Conservation (phyloP, 2,113 vertebrate genomes). For the Mus pahari region DNA sequence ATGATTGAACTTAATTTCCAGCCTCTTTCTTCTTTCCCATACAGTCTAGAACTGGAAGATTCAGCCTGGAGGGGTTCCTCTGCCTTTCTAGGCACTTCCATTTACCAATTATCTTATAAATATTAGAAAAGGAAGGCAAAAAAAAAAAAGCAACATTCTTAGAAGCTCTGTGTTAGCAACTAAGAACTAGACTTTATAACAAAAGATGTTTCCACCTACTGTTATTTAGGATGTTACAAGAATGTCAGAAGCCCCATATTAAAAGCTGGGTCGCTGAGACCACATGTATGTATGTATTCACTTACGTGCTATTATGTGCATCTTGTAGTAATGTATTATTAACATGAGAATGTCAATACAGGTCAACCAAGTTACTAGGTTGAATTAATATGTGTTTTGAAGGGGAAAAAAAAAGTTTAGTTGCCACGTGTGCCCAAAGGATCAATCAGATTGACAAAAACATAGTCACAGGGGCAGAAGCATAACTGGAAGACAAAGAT, state of each 20-base stretch:
- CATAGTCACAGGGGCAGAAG: background rate
- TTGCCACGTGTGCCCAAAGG: background rate
- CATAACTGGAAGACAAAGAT: slow-evolving; percentile 51
- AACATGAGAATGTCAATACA: background rate
- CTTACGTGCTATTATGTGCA: background rate
- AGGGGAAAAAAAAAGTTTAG: background rate
- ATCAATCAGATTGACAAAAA: slow-evolving; percentile 10
- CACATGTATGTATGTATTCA: background rate
- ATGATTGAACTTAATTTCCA: background rate
- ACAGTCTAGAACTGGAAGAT: background rate
- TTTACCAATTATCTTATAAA: background rate
- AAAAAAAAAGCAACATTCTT: background rate
- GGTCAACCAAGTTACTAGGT: background rate
- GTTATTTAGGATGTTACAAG: background rate
- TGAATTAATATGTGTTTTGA: background rate
- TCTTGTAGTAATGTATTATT: background rate
- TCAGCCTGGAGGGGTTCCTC: background rate
- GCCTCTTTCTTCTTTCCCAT: background rate
- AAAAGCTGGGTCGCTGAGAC: background rate
- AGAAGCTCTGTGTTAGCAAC: background rate
- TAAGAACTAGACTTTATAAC: background rate
- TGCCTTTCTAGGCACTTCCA: background rate
- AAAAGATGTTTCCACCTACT: background rate
- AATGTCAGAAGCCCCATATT: background rate
- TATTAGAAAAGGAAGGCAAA: background rate